Evolutionary conservation across 2,888 invertebrate species (phyloP).

Genomic region (Watsonalla binaria): DNA sequence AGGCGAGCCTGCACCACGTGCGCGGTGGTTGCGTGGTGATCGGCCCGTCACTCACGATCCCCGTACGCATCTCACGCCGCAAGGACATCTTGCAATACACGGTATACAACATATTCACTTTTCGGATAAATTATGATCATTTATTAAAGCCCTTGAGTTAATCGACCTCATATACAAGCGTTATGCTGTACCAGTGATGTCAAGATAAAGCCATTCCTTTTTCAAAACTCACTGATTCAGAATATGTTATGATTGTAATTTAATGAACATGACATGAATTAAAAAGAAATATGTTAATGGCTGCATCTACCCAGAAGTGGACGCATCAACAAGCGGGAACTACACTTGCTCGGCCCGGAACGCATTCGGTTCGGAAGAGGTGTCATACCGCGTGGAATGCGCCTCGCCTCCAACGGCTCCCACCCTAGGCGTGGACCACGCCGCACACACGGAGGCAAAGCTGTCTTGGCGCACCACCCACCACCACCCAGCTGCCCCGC

Average conservation of each 20-base stretch:
- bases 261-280: too few relatives aligned
- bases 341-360: conserved; percentile 91
- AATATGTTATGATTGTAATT: too few relatives aligned
- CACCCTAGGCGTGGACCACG: conserved; percentile 82
- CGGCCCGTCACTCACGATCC: conserved; percentile 85
- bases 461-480: conserved; percentile 71
- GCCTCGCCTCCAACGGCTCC: conserved; percentile 86
- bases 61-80: conserved; percentile 83
- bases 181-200: too few relatives aligned
- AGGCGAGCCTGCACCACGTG: conserved; percentile 87
- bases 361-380: conserved; percentile 89
- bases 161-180: too few relatives aligned
- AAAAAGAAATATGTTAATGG: too few relatives aligned
- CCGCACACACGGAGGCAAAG: conserved; percentile 81
- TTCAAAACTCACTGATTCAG: too few relatives aligned
- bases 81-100: conserved; percentile 85
- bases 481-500: conserved; percentile 80
- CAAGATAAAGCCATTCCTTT: too few relatives aligned
- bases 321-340: conserved; percentile 85
- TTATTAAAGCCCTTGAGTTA: not conserved
- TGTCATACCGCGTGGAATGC: conserved; percentile 88
- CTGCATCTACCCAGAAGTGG: conserved; percentile 74
- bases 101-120: conserved; percentile 61
- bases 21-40: conserved; percentile 86
- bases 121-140: not conserved